Percentiles rank a stretch among this genome's conserved stretches.
These are phyloP conservation scores for Probaryconus sp. DNA, from an alignment of 1,140 invertebrate genomes.

Conservation along the genomic window DNA sequence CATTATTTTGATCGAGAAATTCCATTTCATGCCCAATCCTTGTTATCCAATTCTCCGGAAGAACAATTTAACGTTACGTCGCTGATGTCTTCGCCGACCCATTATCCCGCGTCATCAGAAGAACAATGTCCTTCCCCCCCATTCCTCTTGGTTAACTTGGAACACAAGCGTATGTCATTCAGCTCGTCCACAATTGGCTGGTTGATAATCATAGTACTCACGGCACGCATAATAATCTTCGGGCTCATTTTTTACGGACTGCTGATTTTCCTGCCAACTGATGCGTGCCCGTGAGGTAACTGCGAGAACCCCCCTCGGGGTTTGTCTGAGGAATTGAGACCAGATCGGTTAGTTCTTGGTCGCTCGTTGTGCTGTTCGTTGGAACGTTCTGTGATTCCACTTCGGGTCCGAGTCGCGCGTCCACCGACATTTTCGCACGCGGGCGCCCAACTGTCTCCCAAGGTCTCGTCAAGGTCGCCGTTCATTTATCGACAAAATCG, in stretches of 20 bases:
- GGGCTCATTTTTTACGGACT: constrained; percentile 76
- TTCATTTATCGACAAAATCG: constrained; percentile 2
- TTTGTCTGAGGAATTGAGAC: constrained; percentile 71
- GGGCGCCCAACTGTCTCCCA: background rate
- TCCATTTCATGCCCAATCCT: constrained; percentile 9
- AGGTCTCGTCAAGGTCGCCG: constrained; percentile 17
- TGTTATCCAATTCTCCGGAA: constrained; percentile 7
- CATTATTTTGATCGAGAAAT: constrained; percentile 2
- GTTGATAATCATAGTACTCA: constrained; percentile 69
- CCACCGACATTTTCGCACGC: constrained; percentile 24
- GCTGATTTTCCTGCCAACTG: constrained; percentile 76
- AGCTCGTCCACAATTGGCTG: constrained; percentile 53
- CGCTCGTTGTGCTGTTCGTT: constrained; percentile 71
- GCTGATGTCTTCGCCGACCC: constrained; percentile 29
- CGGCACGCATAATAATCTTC: constrained; percentile 70
- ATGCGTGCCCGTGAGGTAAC: constrained; percentile 71
- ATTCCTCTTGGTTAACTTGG: constrained; percentile 9
- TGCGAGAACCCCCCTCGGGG: constrained; percentile 64
- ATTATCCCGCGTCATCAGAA: constrained; percentile 27
- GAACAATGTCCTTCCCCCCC: constrained; percentile 19
- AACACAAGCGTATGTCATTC: constrained; percentile 48
- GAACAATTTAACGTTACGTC: constrained; percentile 9
- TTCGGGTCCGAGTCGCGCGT: constrained; percentile 26
- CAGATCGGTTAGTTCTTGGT: constrained; percentile 74
- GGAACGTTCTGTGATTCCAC: constrained; percentile 30